Base-by-base conservation (phyloP, 2,113 vertebrate species). In the Ploceus nigricollis region DNA sequence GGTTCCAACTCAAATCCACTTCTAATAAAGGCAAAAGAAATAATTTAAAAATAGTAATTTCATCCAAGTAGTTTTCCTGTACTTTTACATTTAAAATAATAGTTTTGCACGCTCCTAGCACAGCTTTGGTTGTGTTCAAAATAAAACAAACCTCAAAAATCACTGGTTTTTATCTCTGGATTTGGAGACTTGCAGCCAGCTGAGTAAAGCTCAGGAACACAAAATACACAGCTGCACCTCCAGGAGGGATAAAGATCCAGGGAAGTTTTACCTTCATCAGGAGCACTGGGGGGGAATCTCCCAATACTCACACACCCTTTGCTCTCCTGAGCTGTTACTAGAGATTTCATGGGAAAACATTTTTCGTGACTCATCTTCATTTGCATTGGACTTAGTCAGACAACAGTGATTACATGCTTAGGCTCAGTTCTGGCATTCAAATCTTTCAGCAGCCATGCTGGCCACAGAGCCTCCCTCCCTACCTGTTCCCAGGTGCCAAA, bases 361-460 rank as follows among this genome's bases (percentile, higher is more conserved):
- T 77, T 54, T 44, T 51, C 30, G 77, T 97, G 95, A 97, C 84
- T 97, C 96, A 96, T 4, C 77, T 73, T 8, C 2, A 71, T 95
- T 85, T 91, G 90, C 95, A 84, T 87, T 58, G 75, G 25, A 42
- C 73, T 89, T 54, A 40, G 47, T 83, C 81, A 89, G 82, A 94
- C 87, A 84, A 45, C 30, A 56, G 78, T 47, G 90, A 91, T 82
- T 87, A 85, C 2, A 53, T 0, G 37, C 54, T 17, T 2, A 33
- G 42, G 68, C 57, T 77, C n/a, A 7, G 64, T 6, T 48, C 19
- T 82, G 89, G 73, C 89, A 86, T 18, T 28, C 39, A 2, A 0
- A 8, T 21, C 17, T 13, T 21, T 1, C 24, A 60, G 10, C 31
- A 50, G 77, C 17, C 45, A 22, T 5, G 37, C 66, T 9, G 22